Base-by-base conservation (phyloP, 2,797 vertebrate genomes). In the Champsocephalus gunnari region DNA sequence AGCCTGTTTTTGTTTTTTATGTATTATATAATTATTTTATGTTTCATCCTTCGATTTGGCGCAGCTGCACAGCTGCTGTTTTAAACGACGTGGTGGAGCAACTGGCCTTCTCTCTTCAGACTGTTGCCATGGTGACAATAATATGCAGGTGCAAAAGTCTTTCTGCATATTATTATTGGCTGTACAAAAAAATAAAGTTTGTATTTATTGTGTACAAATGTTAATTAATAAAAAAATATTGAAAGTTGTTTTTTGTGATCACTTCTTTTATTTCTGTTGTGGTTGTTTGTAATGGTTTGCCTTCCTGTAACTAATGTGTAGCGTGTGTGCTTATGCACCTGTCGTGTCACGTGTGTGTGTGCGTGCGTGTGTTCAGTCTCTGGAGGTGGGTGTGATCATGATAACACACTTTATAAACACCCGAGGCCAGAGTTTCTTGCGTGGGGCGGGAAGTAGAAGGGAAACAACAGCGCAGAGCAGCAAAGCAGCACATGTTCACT, bases 131-230 rank as follows among this genome's bases (percentile, higher is more conserved):
- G 93, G 93, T 88, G 93, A 95, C 92, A 88, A 90, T 94, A 95
- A 95, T 90, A 93, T 95, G 90, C 89, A 92, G 92, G 90, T 94
- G 95, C 94, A 88, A 91, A 93, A 92, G 94, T 95, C 94, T 92
- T 93, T 94, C 92, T 95, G 95, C 96, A 96, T 97, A 97, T 95
- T 96, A 96, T 95, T 96, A 97, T 90, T 89, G 84, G 96, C 96
- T 98, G 96, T 98, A 97, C 96, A 97, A 97, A 96, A 96, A 96
- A 96, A 84, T 95, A 96, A 97, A 96, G 94, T 99, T 98, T 99
- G 97, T 99, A 99, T 99, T 99, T 99, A 99, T 99, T 99, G 97
- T 99, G 97, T 99, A 99, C 96, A 98, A 98, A 97, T 96, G 96
- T 99, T 98, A 96, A 97, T 98, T 98, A 99, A 99, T 97, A 97